Base-by-base conservation (phyloP, 2,888 invertebrate species). In the Hyppa rectilinea region DNA sequence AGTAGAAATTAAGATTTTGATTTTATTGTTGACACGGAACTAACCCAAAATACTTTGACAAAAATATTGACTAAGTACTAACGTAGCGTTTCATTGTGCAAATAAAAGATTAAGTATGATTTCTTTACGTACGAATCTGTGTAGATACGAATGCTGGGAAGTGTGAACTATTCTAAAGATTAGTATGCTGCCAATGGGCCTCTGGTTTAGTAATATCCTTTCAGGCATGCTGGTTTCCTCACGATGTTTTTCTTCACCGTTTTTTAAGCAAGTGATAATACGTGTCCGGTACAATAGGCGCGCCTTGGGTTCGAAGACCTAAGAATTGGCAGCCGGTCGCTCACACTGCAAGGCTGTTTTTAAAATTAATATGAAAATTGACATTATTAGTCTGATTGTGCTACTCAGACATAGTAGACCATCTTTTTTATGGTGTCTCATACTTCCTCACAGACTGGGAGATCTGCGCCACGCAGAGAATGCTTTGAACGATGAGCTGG, bases 401-500 rank as follows among this genome's bases (percentile, higher is more conserved):
- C n/a, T n/a, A n/a, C n/a, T n/a, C n/a, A n/a, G n/a, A n/a, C n/a
- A n/a, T n/a, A n/a, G n/a, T n/a, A n/a, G n/a, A n/a, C n/a, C n/a
- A n/a, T n/a, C n/a, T n/a, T n/a, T n/a, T n/a, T 14, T 2, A 59
- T 49, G 14, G 9, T 20, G 4, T 47, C 6, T 43, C 10, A 14
- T 43, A 31, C 26, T 26, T 20, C 14, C 5, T 34, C 71, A 7
- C 75, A 95, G 95, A 70, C 77, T 95, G 43, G 92, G 92, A 17
- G 92, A 93, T 5, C 85, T 96, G 0, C 90, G 95, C 2, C 90
- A 92, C 59, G 89, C 90, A 2, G 94, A 92, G 47, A 94, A 95
- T 17, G 93, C 94, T 0, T 72, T 96, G 12, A 96, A 96, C 78
- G 95, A 95, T 17, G 95, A 95, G 56, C 38, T 95, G 49, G 93